Evolutionary conservation across 64 coral and sea anemone genomes (phyloP), one percentile per base, ranked within the genome.

Genomic region (Stichodactyla helianthus): DNA sequence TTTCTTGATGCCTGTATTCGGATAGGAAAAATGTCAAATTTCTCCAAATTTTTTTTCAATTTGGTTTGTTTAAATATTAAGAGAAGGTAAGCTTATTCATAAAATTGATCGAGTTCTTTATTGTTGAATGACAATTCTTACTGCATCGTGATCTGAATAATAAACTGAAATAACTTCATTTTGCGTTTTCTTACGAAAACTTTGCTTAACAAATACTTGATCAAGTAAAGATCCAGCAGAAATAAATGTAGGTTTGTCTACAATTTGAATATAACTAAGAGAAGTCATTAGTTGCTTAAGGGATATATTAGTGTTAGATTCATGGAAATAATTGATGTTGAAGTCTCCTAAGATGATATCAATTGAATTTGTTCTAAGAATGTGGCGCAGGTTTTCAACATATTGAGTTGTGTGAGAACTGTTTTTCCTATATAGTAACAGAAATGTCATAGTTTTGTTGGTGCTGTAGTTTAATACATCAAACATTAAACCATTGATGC

Each of bases 401-500:
- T 88, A 93, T 22, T 88, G 74, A 13, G 22, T 16, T 20, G 81
- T 59, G 79, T 85, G 86, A 35, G 82, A 77, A 60, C 26, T 80
- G 52, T 93, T 78, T 55, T 93, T 93, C 86, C 87, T 54, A 77
- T 93, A 89, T 9, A 93, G 55, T 25, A 93, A 51, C 15, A 89
- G 87, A 26, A 93, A 20, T 53, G 56, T 86, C 0, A 63, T 53
- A 50, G 20, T 23, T n/a, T 51, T 63, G 70, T 26, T 89, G 20
- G 62, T 31, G 28, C 28, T 31, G 28, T 1, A 31, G 28, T 31
- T 31, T 31, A 31, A 31, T 31, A 31, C 28, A 31, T 31, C 28
- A 31, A 0, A 31, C 28, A 31, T 31, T 31, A 31, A 31, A 31
- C 28, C 28, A 31, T 31, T 31, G 28, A 31, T 31, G 1, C 28